phyloP scores from a whole-genome alignment of 2,797 vertebrate genomes.

The Galaxias olidus region DNA sequence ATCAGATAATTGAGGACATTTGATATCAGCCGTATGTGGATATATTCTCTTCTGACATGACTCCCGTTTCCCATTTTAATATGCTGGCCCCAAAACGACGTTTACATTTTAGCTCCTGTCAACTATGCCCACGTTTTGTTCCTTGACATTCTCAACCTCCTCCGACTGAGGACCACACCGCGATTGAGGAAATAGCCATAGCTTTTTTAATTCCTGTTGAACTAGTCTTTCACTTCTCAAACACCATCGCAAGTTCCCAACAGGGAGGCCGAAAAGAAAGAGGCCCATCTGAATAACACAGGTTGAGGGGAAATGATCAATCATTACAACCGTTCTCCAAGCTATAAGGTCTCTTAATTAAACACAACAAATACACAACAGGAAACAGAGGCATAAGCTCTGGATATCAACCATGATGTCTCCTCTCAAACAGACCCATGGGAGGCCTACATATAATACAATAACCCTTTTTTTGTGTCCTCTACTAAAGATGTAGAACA shows the following conservation, averaged over 20 bases:
- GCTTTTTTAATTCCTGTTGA: slow-evolving; percentile 17
- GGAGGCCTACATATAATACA: slow-evolving; percentile 49
- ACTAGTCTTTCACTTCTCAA: slow-evolving; percentile 9
- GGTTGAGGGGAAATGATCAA: slow-evolving; percentile 47
- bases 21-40: slow-evolving; percentile 1
- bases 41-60: slow-evolving; percentile 12
- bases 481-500: slow-evolving; percentile 12
- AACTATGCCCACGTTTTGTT: too few species aligned
- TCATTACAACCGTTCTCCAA: slow-evolving; percentile 64
- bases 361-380: slow-evolving; percentile 53
- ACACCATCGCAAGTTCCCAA: slow-evolving; percentile 52
- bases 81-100: too few species aligned
- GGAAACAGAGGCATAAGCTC: slow-evolving; percentile 39
- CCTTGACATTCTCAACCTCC: too few species aligned
- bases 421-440: slow-evolving; percentile 37
- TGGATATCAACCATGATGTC: slow-evolving; percentile 34
- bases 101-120: too few species aligned
- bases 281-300: slow-evolving; percentile 54
- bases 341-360: slow-evolving; percentile 70
- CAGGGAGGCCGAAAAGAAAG: slow-evolving; percentile 56
- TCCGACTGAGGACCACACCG: background rate
- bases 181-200: background rate
- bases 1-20: background rate
- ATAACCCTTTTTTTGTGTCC: slow-evolving; percentile 8
- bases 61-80: background rate